Base-by-base conservation (phyloP, 1,140 invertebrate genomes). In the Drosophila varians region DNA sequence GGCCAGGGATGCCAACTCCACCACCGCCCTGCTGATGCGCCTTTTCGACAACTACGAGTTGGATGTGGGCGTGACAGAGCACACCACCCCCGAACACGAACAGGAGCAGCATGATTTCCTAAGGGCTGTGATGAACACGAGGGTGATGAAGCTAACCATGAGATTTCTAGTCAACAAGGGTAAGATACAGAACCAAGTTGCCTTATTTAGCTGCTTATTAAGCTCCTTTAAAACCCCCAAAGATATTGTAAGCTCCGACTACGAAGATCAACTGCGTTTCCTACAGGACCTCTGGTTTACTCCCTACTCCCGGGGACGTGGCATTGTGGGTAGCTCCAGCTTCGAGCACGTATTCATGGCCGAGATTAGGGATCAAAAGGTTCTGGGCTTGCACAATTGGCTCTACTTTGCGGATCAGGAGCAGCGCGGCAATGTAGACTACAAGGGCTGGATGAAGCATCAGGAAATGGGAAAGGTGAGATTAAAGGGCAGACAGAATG, bases 311-410 rank as follows among this genome's bases (percentile, higher is more conserved):
- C 92, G 96, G 48, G 95, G 95, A 0, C 93, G 93, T 60, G 94
- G 94, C 6, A 94, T 94, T 77, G 93, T 95, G 6, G 94, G 96
- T 31, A 97, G 96, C 62, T 95, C 94, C n/a, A 96, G 95, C 8
- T 97, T 98, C 84, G 97, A 98, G 90, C 97, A 98, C 74, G 93
- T 96, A 8, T 98, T 97, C 88, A 91, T 98, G 9, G 95, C 96
- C 0, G 97, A 98, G 92, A 91, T 96, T 0, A 94, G 96, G 88
- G 93, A 94, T 80, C 91, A 93, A 3, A 93, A 94, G 77, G 93
- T 97, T 38, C 92, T 92, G 73, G 97, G 97, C 9, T 92, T 98
- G 53, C 97, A 98, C 88, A 97, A 97, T 89, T 98, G 97, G 97
- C 92, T 98, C 7, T 96, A 95, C 86, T 97, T 96, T 74, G 93